Percentiles rank a stretch among this genome's conserved stretches.
These are phyloP conservation scores for Somateria mollissima DNA, from an alignment of 2,797 vertebrate species.

Conservation along the genomic window DNA sequence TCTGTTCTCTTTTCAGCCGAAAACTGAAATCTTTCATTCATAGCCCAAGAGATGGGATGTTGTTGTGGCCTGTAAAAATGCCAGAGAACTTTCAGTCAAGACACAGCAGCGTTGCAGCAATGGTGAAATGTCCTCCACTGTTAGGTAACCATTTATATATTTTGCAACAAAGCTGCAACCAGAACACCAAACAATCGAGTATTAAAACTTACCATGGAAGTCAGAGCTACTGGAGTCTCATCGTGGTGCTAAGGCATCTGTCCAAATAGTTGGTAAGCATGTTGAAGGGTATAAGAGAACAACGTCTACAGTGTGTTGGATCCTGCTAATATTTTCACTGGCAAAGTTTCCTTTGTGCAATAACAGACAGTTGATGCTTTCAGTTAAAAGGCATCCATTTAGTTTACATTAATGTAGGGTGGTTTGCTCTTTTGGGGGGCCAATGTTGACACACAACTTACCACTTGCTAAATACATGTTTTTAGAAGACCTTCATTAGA, in stretches of 20 bases:
- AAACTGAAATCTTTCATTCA: neutral
- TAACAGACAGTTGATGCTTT: neutral
- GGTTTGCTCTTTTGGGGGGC: neutral
- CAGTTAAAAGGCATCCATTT: neutral
- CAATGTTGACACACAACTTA: neutral
- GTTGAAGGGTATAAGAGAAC: neutral
- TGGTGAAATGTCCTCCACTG: neutral
- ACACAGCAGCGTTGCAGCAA: neutral
- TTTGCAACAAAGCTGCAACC: conserved; percentile 7
- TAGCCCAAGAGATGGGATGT: neutral
- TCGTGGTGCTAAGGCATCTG: neutral
- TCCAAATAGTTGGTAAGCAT: neutral
- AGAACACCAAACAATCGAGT: neutral
- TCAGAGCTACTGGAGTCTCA: neutral
- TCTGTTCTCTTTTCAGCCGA: neutral
- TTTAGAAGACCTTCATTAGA: neutral
- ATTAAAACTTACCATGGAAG: neutral
- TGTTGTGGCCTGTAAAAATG: neutral
- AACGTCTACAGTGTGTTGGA: rapidly evolving
- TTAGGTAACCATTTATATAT: neutral
- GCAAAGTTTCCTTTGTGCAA: neutral
- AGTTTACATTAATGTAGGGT: neutral
- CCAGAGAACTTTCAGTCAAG: neutral
- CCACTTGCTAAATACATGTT: neutral
- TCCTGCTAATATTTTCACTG: conserved; percentile 3